Evolutionary conservation across 2,113 vertebrate species (phyloP).

Genomic region (Pseudorhombus dupliciocellatus): DNA sequence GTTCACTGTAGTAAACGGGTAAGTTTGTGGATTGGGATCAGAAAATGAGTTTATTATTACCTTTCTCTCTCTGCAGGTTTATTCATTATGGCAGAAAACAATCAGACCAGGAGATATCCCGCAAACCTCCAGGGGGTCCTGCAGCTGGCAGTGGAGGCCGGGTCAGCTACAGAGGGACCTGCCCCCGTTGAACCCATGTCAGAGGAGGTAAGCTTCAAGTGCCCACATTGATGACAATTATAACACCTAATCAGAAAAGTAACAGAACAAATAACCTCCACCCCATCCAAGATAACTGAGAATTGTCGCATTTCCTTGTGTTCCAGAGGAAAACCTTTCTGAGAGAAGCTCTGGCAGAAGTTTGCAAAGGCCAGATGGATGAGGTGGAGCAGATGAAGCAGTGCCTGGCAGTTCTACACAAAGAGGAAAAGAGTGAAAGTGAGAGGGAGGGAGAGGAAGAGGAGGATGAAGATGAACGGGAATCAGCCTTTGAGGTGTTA

Average conservation of each 20-base stretch:
- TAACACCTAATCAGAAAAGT: no score
- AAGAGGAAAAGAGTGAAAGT: constrained; percentile 11
- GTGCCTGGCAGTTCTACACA: constrained; percentile 80
- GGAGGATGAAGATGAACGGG: constrained; percentile 78
- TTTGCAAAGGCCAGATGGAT: constrained; percentile 85
- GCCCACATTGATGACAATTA: no score
- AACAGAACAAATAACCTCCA: no score
- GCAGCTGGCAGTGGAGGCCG: constrained; percentile 88
- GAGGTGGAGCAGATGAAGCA: constrained; percentile 90
- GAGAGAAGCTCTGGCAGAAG: constrained; percentile 84
- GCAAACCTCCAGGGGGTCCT: constrained; percentile 87
- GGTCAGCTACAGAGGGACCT: constrained; percentile 79
- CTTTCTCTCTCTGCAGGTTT: background rate
- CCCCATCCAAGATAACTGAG: background rate
- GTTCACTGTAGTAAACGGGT: background rate
- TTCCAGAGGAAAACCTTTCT: constrained; percentile 86
- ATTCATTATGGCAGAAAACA: constrained; percentile 76
- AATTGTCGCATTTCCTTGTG: background rate
- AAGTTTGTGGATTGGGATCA: background rate
- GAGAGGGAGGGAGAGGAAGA: constrained; percentile 42
- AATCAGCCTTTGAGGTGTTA: constrained; percentile 84
- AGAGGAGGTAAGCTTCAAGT: constrained; percentile 81
- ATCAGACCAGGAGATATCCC: constrained; percentile 75
- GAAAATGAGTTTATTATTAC: background rate
- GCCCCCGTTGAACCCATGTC: constrained; percentile 83